Conservation (phyloP, 2,888 invertebrate species). For the Lathronympha strigana region DNA sequence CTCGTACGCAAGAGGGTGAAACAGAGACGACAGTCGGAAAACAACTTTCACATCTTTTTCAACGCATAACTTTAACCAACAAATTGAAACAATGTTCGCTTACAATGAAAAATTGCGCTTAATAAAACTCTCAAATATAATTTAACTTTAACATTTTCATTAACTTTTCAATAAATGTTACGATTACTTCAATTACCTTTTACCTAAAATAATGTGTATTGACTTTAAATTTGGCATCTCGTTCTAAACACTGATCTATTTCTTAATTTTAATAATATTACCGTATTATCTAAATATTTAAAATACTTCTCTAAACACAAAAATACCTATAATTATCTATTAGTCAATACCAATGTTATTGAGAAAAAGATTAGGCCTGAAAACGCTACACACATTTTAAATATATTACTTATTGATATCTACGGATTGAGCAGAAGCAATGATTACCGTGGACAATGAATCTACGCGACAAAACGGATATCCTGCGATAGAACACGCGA, state of each 20-base stretch:
- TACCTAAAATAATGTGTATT: constrained; percentile 86
- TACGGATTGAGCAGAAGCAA: constrained; percentile 64
- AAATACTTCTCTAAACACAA: constrained; percentile 84
- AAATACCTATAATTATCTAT: constrained; percentile 82
- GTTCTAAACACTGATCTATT: constrained; percentile 83
- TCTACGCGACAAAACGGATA: constrained; percentile 47
- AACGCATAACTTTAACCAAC: constrained; percentile 84
- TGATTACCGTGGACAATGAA: constrained; percentile 45
- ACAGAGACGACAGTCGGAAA: constrained; percentile 52
- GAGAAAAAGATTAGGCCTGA: constrained; percentile 79
- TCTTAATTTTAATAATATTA: constrained; percentile 73
- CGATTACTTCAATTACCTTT: constrained; percentile 82
- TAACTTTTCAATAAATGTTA: constrained; percentile 82
- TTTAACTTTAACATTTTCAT: constrained; percentile 83
- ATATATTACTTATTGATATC: constrained; percentile 47
- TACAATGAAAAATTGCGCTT: constrained; percentile 83
- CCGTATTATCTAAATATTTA: constrained; percentile 82
- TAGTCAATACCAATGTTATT: constrained; percentile 80
- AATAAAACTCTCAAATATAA: constrained; percentile 85
- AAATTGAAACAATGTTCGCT: constrained; percentile 83
- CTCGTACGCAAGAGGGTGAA: constrained; percentile 51
- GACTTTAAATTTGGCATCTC: constrained; percentile 88
- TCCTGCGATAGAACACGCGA: constrained; percentile 43
- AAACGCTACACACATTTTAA: constrained; percentile 73
- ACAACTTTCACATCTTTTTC: constrained; percentile 70